phyloP scores from a whole-genome alignment of 1,140 invertebrate genomes.

The Charaxes varanes region DNA sequence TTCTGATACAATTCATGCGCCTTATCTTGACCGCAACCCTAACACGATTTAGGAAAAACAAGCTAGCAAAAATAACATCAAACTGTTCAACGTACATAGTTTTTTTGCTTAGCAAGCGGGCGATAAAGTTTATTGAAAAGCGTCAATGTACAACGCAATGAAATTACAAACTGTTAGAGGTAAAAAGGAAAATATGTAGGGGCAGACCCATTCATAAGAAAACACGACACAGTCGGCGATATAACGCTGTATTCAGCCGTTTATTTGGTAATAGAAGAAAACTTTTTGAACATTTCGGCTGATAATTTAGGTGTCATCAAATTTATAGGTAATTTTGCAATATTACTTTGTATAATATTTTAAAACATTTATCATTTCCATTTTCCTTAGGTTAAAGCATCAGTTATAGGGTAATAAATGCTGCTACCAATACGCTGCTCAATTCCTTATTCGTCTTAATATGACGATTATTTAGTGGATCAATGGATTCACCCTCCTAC shows the following conservation, averaged over 20 bases:
- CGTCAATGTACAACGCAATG: background rate
- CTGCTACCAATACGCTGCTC: too few species aligned
- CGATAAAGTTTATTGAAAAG: background rate
- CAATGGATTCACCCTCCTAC: too few species aligned
- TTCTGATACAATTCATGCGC: slow-evolving; percentile 4
- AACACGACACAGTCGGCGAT: background rate
- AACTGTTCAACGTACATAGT: background rate
- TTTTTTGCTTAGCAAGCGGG: background rate
- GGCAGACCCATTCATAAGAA: background rate
- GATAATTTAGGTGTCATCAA: too few species aligned
- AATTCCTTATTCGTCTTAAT: too few species aligned
- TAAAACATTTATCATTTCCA: too few species aligned
- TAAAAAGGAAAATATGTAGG: slow-evolving; percentile 1
- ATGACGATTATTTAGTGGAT: too few species aligned
- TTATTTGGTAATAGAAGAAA: slow-evolving; percentile 1
- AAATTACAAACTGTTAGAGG: background rate
- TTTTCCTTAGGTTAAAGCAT: too few species aligned
- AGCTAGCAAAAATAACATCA: background rate
- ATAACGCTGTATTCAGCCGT: slow-evolving; percentile 2
- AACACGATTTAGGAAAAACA: background rate
- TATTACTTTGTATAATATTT: too few species aligned
- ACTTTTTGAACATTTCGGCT: too few species aligned
- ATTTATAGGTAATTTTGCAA: too few species aligned
- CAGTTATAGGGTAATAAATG: too few species aligned
- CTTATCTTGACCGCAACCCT: slow-evolving; percentile 5